These are phyloP conservation scores for Choloepus didactylus DNA, from an alignment of 2,797 vertebrate genomes.

Conservation along the genomic window DNA sequence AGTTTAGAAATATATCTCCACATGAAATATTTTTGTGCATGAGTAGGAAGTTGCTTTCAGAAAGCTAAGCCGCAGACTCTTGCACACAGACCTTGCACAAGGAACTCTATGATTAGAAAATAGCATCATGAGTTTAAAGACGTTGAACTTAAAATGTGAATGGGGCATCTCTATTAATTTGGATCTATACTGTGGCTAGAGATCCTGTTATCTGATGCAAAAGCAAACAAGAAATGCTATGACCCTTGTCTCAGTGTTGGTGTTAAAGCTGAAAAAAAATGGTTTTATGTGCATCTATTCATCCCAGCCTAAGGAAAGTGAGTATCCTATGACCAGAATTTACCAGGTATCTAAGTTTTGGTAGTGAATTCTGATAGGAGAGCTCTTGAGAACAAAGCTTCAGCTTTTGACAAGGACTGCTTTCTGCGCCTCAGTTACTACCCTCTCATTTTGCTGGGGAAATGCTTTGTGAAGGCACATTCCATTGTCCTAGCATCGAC, in stretches of 20 bases:
- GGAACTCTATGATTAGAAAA: conserved; percentile 82
- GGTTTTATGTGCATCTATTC: not conserved
- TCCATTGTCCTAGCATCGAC: not conserved
- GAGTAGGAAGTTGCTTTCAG: conserved; percentile 83
- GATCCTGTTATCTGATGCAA: not conserved
- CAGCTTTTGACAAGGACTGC: not conserved
- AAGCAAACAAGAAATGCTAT: not conserved
- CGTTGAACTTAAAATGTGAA: conserved; percentile 14
- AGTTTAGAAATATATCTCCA: conserved; percentile 72
- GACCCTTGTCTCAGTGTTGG: not conserved
- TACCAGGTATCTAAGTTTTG: not conserved
- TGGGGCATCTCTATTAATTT: not conserved
- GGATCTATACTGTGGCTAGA: conserved; percentile 32
- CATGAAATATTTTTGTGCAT: conserved; percentile 78
- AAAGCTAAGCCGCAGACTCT: conserved; percentile 76
- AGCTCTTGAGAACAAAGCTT: not conserved
- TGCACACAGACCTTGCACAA: conserved; percentile 83
- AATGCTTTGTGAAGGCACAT: not conserved
- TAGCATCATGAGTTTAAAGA: conserved; percentile 1
- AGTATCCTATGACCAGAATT: not conserved
- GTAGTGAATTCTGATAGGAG: not conserved
- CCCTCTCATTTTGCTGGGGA: not conserved
- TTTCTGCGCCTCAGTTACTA: not conserved
- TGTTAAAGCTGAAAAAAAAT: not conserved
- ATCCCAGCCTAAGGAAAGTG: not conserved